Percentiles rank a stretch among this genome's conserved stretches.
phyloP scores from a whole-genome alignment of 92 coral and sea anemone genomes.

The Bergia puertoricense region DNA sequence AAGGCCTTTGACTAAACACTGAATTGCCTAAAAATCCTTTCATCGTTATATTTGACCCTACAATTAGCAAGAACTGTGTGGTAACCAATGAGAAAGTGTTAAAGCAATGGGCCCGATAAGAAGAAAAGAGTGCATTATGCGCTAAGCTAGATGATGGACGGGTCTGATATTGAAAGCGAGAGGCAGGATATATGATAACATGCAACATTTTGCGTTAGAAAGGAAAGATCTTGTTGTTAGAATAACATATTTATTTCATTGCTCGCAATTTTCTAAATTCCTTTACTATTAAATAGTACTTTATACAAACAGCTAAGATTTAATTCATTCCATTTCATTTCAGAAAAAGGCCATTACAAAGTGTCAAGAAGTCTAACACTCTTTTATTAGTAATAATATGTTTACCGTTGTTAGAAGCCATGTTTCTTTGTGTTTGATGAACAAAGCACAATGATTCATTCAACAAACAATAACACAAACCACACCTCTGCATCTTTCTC shows the following conservation, averaged over 20 bases:
- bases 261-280: background rate
- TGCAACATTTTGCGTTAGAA: background rate
- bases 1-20: conserved; percentile 39
- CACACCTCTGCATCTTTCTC: conserved; percentile 58
- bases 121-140: conserved; percentile 47
- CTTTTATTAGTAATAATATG: conserved; percentile 48
- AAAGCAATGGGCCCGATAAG: conserved; percentile 40
- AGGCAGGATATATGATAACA: conserved; percentile 4
- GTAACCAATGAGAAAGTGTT: conserved; percentile 40
- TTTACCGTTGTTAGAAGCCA: conserved; percentile 60
- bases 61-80: conserved; percentile 27
- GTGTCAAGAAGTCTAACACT: conserved; percentile 40
- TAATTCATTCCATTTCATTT: background rate
- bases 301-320: background rate
- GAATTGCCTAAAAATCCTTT: conserved; percentile 32
- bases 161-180: conserved; percentile 39
- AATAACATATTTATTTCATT: background rate
- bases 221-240: background rate
- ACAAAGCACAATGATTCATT: conserved; percentile 61
- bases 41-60: conserved; percentile 44
- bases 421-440: conserved; percentile 63
- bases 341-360: conserved; percentile 17
- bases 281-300: conserved; percentile 21
- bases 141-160: conserved; percentile 29
- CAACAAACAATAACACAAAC: conserved; percentile 55